Conservation (phyloP, 2,113 vertebrate genomes). For the Laticauda colubrina region DNA sequence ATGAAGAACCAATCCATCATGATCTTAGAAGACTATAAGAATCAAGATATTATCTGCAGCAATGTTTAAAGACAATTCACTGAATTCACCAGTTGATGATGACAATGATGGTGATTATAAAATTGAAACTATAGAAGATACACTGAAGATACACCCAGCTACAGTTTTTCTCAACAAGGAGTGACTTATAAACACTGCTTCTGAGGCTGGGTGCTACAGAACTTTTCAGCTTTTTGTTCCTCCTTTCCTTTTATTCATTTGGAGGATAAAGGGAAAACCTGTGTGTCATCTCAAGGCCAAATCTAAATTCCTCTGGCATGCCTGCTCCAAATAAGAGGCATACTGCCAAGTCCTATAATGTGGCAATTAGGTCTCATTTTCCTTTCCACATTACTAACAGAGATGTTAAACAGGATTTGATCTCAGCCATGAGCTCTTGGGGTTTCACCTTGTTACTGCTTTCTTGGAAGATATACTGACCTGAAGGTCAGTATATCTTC, state of each 20-base stretch:
- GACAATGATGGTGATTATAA: not conserved
- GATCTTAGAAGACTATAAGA: not conserved
- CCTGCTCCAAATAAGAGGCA: not conserved
- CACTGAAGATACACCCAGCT: not conserved
- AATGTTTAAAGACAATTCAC: not conserved
- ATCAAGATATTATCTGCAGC: not conserved
- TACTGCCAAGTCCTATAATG: slow-evolving; percentile 24
- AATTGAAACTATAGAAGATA: not conserved
- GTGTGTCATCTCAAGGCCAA: slow-evolving; percentile 10
- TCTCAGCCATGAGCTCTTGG: slow-evolving; percentile 8
- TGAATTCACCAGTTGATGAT: not conserved
- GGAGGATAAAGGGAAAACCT: slow-evolving; percentile 14
- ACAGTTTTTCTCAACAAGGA: not conserved
- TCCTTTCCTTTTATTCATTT: not conserved
- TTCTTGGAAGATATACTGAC: slow-evolving; percentile 11
- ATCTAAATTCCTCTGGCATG: slow-evolving; percentile 18
- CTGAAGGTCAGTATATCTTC: not conserved
- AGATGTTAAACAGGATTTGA: slow-evolving; percentile 15
- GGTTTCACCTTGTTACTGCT: not conserved
- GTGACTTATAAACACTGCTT: not conserved
- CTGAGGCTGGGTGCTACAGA: not conserved
- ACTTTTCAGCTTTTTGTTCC: not conserved
- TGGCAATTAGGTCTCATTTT: slow-evolving; percentile 16
- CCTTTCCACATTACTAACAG: slow-evolving; percentile 9
- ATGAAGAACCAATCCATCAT: not conserved